phyloP scores from a whole-genome alignment of 2,113 vertebrate species.

The Boleophthalmus pectinirostris region DNA sequence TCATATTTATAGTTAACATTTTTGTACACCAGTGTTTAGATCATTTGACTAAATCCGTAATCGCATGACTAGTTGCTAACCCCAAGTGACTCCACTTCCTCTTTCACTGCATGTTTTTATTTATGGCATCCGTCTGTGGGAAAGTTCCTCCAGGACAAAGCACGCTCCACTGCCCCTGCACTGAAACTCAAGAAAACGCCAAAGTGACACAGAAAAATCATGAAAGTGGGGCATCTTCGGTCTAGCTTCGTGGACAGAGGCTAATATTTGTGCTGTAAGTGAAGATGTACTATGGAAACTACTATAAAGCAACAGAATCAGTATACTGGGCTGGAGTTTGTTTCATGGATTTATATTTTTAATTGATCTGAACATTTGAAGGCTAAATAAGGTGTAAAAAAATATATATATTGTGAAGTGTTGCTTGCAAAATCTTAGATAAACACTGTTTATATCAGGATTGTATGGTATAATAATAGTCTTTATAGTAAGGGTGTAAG shows the following conservation, averaged over 20 bases:
- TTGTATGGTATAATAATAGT: too few species aligned
- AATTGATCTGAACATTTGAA: too few species aligned
- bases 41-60: not conserved
- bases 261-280: not conserved
- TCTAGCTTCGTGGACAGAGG: not conserved
- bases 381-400: too few species aligned
- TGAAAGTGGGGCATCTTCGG: not conserved
- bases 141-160: slow-evolving; percentile 27
- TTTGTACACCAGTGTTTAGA: too few species aligned
- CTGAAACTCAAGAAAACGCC: not conserved
- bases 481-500: too few species aligned
- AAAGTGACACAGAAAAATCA: not conserved
- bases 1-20: too few species aligned
- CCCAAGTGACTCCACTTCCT: not conserved
- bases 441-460: too few species aligned
- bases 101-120: not conserved
- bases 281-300: not conserved
- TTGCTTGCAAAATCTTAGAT: too few species aligned
- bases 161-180: not conserved
- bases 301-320: not conserved
- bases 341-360: too few species aligned
- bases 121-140: not conserved
- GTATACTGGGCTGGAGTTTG: not conserved
- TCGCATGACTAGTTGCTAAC: not conserved
- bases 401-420: too few species aligned